Evolutionary conservation across 1,140 invertebrate genomes (phyloP), one percentile per base, ranked within the genome.

Genomic region (Epicauta chinensis): DNA sequence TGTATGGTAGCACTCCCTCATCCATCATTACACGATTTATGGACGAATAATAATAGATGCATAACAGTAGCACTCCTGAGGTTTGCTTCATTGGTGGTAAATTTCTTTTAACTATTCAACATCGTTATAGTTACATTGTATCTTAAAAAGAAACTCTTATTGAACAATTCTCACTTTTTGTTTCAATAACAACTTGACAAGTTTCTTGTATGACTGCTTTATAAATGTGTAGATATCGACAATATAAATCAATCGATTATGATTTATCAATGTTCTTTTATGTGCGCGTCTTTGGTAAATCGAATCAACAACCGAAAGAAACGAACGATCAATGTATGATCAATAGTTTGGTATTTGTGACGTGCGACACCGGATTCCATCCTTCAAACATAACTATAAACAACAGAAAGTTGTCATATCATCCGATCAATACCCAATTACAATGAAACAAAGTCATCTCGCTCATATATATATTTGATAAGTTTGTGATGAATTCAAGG

Each of bases 251-350:
- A 40, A 49, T 51, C 43, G 32, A 38, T 54, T 43, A 45, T 43
- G 45, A 45, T 54, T 47, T 47, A 47, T 47, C 35, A 23, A 23
- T 23, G 23, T 46, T 46, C 35, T 35, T 46, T 35, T 31, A 36
- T 36, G 15, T 16, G 43, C 16, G 23, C 23, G 23, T 3, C 7
- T 23, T 23, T 23, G 23, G 4, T 23, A 23, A 23, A 23, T 23
- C 23, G 23, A 23, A 47, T 54, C 47, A 47, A 42, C 39, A 42
- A 41, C 37, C 38, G 45, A 46, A 48, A 46, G 56, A 55, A 58
- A 61, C n/a, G n/a, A n/a, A n/a, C n/a, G 59, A 62, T 59, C 44
- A 52, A 62, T 57, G 59, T 59, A 59, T 51, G 58, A 63, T 63
- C 61, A 58, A 63, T 61, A 58, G 48, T 56, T 51, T 53, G 60